A percentile compares a stretch with the other conserved stretches of the same genome.
phyloP scores from a whole-genome alignment of 2,113 vertebrate genomes.

The Aix galericulata region DNA sequence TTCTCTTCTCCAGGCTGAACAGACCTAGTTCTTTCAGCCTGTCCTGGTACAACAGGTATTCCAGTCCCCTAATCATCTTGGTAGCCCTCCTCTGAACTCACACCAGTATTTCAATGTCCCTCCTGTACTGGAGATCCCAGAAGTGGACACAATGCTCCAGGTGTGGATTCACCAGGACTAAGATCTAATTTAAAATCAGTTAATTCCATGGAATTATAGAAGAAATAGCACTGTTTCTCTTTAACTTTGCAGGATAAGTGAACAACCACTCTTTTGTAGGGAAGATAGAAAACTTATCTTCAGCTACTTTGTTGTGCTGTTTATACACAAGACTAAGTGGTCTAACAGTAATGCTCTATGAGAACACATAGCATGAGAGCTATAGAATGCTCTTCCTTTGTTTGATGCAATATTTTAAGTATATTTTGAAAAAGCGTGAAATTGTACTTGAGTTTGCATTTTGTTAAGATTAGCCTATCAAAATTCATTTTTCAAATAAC shows the following conservation, averaged over 20 bases:
- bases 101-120: too few species aligned
- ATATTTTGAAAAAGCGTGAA: neutral
- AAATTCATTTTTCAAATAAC: neutral
- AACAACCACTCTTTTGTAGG: neutral
- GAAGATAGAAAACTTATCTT: neutral
- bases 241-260: neutral
- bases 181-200: neutral
- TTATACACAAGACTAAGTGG: neutral
- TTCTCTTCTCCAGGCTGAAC: too few species aligned
- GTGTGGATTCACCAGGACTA: too few species aligned
- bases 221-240: neutral
- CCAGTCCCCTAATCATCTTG: too few species aligned
- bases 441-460: neutral
- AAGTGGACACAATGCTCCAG: too few species aligned
- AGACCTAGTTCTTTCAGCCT: too few species aligned
- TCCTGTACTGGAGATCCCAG: too few species aligned
- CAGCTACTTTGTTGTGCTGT: neutral
- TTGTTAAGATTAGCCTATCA: neutral
- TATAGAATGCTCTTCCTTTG: neutral
- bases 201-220: neutral
- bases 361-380: neutral
- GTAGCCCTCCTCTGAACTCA: too few species aligned
- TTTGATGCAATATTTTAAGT: neutral
- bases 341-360: neutral
- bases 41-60: too few species aligned